A percentile compares a stretch with the other conserved stretches of the same genome.
Evolutionary conservation across 2,113 vertebrate species (phyloP).

Genomic region (Hucho hucho): DNA sequence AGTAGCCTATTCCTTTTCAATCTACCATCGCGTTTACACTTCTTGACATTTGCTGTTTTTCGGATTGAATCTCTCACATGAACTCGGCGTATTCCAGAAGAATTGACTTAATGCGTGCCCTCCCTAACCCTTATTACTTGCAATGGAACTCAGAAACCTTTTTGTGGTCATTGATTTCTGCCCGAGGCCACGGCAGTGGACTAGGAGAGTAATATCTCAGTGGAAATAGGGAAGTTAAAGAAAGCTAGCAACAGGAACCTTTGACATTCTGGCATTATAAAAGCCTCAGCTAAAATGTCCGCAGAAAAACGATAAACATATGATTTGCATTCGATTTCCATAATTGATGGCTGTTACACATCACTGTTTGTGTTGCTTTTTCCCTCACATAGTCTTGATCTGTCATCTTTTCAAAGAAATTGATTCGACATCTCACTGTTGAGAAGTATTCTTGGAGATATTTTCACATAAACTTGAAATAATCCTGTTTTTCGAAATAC

Average conservation of each 20-base stretch:
- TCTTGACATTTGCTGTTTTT: slow-evolving; percentile 70
- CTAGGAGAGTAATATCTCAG: slow-evolving; percentile 58
- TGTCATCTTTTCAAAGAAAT: slow-evolving; percentile 5
- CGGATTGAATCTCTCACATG: slow-evolving; percentile 62
- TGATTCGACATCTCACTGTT: neutral
- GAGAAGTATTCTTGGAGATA: neutral
- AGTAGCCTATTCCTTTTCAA: slow-evolving; percentile 42
- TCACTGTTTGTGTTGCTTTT: neutral
- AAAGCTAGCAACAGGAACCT: slow-evolving; percentile 64
- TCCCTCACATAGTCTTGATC: slow-evolving; percentile 28
- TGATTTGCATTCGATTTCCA: slow-evolving; percentile 64
- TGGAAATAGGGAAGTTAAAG: slow-evolving; percentile 66
- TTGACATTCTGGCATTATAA: slow-evolving; percentile 73
- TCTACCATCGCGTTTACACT: slow-evolving; percentile 58
- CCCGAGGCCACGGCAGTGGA: slow-evolving; percentile 59
- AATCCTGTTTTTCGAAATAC: slow-evolving; percentile 13
- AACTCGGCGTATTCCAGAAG: slow-evolving; percentile 65
- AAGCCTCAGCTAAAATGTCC: slow-evolving; percentile 64
- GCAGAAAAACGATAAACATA: slow-evolving; percentile 42
- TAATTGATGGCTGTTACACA: slow-evolving; percentile 39
- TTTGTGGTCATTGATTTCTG: slow-evolving; percentile 74
- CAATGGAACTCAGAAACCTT: slow-evolving; percentile 62
- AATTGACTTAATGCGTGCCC: slow-evolving; percentile 66
- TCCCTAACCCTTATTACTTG: slow-evolving; percentile 71
- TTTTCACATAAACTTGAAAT: slow-evolving; percentile 36